Conservation (phyloP, 1,140 invertebrate genomes). For the Lepidostoma basale region DNA sequence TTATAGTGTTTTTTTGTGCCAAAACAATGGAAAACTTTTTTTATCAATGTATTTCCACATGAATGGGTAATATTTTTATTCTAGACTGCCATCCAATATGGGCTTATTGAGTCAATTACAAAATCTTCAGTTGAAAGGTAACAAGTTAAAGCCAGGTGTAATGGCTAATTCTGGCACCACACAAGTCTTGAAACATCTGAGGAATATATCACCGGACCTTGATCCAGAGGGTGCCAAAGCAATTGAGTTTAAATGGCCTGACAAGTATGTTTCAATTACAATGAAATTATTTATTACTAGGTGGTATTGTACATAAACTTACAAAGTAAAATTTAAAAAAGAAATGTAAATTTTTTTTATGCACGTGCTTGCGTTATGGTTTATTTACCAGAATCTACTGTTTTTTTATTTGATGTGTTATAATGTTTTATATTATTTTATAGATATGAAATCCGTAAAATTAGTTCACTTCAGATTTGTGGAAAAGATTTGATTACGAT, state of each 20-base stretch:
- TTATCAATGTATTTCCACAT: not conserved
- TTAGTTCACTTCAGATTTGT: conserved; percentile 70
- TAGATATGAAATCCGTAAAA: conserved; percentile 76
- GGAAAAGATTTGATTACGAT: conserved; percentile 68
- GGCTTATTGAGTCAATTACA: conserved; percentile 80
- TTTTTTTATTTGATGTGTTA: too few species aligned
- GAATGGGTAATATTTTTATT: conserved; percentile 32
- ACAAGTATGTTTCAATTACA: conserved; percentile 63
- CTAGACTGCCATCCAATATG: conserved; percentile 76
- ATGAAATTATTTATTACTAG: conserved; percentile 1
- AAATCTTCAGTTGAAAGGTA: conserved; percentile 83
- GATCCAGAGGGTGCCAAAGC: conserved; percentile 49
- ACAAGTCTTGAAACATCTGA: conserved; percentile 80
- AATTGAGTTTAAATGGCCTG: conserved; percentile 62
- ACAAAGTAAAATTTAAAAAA: too few species aligned
- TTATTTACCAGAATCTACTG: too few species aligned
- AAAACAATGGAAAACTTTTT: not conserved
- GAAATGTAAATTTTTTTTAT: too few species aligned
- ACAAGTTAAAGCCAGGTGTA: conserved; percentile 78
- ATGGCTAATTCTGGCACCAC: conserved; percentile 81
- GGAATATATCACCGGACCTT: conserved; percentile 63
- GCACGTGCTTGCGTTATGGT: too few species aligned
- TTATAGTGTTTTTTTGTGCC: too few species aligned
- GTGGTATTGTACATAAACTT: too few species aligned
- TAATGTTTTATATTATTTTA: too few species aligned